Base-by-base conservation (phyloP, 1,140 invertebrate species). In the Bombus vancouverensis region DNA sequence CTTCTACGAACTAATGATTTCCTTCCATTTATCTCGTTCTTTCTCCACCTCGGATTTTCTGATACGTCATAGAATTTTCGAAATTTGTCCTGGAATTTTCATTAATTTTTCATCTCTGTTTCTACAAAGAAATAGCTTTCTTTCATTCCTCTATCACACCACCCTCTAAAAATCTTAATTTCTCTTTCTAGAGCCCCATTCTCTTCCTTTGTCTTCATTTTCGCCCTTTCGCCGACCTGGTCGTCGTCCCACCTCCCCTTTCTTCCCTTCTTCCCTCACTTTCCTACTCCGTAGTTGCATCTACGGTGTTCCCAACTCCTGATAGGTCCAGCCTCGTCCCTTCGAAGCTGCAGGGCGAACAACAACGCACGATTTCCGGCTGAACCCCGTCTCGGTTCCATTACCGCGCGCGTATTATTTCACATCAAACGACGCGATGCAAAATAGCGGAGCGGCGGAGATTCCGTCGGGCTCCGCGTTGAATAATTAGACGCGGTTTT, bases 401-500 rank as follows among this genome's bases (percentile, higher is more conserved):
- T 76, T 76, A 59, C 74, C 74, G 25, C 34, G 57, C 57, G 57
- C 37, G 57, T 77, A 77, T 77, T 77, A 77, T 77, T 62, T 77
- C 37, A 62, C 75, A 62, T 77, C 57, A 77, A 77, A 77, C 75
- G 75, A 65, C 57, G 75, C 34, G 75, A 77, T 62, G 75, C 75
- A 42, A 42, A 62, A 39, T 53, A 75, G 44, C 73, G 3, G 32
- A 25, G 28, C 28, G 22, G 28, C 28, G 3, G 53, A 62, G 75
- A 77, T 62, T 62, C 37, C 28, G 34, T 13, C 32, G n/a, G 73
- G 44, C 18, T 44, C 28, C 18, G n/a, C 44, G 73, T 75, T 62
- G 75, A 77, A 77, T 77, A 77, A 77, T 77, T 77, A 62, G 75
- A 62, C 75, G 75, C 37, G 75, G 75, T 77, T 77, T 77, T 77